Base-by-base conservation (phyloP, 1,140 invertebrate genomes). In the Drosophila mauritiana region DNA sequence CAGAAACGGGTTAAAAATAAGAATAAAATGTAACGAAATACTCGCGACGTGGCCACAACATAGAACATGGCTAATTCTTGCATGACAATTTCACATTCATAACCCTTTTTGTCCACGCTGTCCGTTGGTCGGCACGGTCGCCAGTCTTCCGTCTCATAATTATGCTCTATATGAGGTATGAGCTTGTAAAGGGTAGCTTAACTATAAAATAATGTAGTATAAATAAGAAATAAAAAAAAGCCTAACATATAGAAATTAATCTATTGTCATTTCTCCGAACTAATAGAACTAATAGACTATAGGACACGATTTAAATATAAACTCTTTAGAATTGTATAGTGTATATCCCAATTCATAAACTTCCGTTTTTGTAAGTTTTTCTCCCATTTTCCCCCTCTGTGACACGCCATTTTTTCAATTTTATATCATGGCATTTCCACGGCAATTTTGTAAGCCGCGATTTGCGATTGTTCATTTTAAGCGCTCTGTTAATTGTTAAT, bases 81-180 rank as follows among this genome's bases (percentile, higher is more conserved):
- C 90, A 91, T 91, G 90, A 91, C 90, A 91, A 88, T 80, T 90
- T 74, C 85, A 91, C 90, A 91, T 91, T 91, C 90, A 91, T 91
- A 91, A 91, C 86, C 80, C 79, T 90, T 88, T 85, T 81, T 75
- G 69, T 51, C 62, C 62, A 55, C 48, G 55, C 45, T 78, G 78
- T 88, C 69, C 51, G 63, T 42, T 73, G 69, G 67, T 53, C 72
- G 80, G 51, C 75, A 57, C 55, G 48, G 52, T 57, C 74, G 69
- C 53, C 84, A 55, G 65, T 76, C 74, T 88, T 88, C 61, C 75
- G 83, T 64, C 83, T 88, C 83, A 86, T 86, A 86, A 86, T 83
- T 83, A 88, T 88, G 65, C 82, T 48, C 73, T 73, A 36, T 34
- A 31, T 34, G 5, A 49, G 13, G 25, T n/a, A 40, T 49, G 15